Conservation (phyloP, 2,113 vertebrate genomes). For the Corvus moneduloides region DNA sequence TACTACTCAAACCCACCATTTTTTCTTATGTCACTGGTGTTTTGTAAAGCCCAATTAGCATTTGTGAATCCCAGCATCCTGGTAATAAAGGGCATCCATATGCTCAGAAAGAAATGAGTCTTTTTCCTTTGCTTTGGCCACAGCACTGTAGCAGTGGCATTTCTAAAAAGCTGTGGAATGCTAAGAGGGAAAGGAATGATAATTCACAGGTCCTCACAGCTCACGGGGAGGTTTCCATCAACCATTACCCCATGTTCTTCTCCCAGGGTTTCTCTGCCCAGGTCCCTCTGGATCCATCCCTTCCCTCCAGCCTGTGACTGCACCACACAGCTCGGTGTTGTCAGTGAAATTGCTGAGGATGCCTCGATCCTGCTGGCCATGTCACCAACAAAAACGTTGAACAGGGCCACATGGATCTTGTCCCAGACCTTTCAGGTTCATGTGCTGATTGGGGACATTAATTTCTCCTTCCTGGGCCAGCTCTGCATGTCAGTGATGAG, state of each 20-base stretch:
- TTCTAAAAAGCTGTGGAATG: background rate
- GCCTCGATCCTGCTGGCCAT: fast-evolving
- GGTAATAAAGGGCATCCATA: background rate
- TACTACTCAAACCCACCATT: background rate
- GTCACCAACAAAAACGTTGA: background rate
- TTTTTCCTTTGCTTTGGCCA: background rate
- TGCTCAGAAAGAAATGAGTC: background rate
- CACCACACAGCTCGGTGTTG: fast-evolving
- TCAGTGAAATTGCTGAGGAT: background rate
- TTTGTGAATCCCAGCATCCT: background rate
- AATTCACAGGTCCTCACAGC: background rate
- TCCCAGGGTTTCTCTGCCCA: background rate
- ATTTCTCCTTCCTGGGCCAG: background rate
- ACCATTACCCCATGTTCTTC: background rate
- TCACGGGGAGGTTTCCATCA: background rate
- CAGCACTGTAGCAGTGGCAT: background rate
- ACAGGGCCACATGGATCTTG: background rate
- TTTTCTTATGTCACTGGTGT: background rate
- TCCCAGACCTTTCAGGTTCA: background rate
- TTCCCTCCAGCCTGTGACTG: background rate
- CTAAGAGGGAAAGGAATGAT: background rate
- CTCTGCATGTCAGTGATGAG: background rate
- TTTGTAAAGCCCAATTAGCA: background rate
- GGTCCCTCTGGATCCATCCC: background rate
- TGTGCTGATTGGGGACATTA: background rate